Evolutionary conservation across 2,888 invertebrate species (phyloP).

Genomic region (Ectemnius lituratus): DNA sequence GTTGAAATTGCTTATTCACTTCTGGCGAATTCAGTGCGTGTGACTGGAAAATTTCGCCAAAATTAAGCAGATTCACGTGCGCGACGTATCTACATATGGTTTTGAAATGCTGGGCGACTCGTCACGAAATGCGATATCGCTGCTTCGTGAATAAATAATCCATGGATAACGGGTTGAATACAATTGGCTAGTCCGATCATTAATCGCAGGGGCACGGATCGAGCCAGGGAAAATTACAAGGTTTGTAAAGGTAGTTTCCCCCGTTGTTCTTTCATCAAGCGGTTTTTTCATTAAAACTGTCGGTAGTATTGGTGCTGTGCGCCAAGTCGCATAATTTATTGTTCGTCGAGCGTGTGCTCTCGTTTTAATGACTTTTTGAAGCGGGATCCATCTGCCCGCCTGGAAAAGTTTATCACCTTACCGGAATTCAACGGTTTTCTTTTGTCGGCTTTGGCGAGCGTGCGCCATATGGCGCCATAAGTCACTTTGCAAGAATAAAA

Average conservation of each 20-base stretch:
- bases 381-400: conserved; percentile 14
- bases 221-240: conserved; percentile 24
- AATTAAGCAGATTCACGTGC: background rate
- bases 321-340: conserved; percentile 11
- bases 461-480: too few species aligned
- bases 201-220: background rate
- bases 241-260: background rate
- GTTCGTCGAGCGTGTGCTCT: conserved; percentile 1
- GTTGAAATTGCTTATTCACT: background rate
- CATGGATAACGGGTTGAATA: background rate
- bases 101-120: too few species aligned
- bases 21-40: background rate
- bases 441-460: conserved; percentile 6
- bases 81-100: too few species aligned
- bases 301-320: background rate
- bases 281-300: conserved; percentile 21
- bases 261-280: conserved; percentile 24
- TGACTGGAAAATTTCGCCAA: background rate
- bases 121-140: conserved; percentile 22
- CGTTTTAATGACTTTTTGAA: conserved; percentile 44
- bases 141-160: conserved; percentile 21
- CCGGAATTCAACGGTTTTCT: background rate
- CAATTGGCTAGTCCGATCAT: background rate
- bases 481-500: too few species aligned
- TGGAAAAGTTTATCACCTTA: conserved; percentile 1